Conservation (phyloP, 2,113 vertebrate genomes). For the Elaphurus davidianus region DNA sequence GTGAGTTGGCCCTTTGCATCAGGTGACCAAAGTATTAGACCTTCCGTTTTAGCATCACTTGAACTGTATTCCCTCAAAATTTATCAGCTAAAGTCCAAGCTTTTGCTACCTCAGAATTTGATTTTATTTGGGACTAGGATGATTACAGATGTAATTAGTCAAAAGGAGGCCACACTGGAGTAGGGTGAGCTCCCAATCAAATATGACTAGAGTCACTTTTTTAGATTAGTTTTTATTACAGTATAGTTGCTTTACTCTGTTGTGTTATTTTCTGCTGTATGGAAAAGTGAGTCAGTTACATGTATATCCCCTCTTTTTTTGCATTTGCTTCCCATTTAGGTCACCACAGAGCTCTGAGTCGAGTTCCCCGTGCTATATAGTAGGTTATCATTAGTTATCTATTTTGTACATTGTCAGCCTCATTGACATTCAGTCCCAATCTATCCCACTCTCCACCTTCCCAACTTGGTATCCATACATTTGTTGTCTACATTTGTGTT, state of each 20-base stretch:
- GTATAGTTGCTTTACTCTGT: neutral
- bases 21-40: neutral
- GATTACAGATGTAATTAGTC: neutral
- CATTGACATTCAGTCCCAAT: neutral
- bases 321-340: neutral
- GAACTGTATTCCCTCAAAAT: neutral
- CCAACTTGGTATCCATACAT: neutral
- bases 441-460: neutral
- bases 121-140: neutral
- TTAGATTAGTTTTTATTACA: neutral
- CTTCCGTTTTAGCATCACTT: neutral
- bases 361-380: neutral
- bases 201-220: neutral
- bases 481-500: neutral
- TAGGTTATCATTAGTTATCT: neutral
- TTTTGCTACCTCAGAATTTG: neutral
- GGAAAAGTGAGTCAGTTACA: neutral
- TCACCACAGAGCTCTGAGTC: neutral
- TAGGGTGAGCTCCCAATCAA: neutral
- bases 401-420: neutral
- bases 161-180: neutral
- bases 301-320: neutral
- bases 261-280: neutral
- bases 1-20: neutral
- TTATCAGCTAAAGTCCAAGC: neutral